phyloP scores from a whole-genome alignment of 2,888 invertebrate genomes.

The Drosophila hamatofila region DNA sequence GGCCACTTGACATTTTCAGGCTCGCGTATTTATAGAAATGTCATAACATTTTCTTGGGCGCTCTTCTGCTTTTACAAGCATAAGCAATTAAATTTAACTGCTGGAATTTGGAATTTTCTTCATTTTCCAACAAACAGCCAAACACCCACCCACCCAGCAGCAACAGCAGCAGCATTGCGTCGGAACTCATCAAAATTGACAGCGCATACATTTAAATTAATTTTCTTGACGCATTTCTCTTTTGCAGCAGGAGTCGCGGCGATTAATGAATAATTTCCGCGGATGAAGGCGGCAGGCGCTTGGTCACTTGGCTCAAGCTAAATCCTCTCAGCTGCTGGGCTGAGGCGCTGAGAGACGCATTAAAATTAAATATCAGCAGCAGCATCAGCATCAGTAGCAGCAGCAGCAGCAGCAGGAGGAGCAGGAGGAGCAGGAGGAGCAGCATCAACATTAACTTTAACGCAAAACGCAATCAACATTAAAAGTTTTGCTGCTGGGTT shows the following conservation, averaged over 20 bases:
- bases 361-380: constrained; percentile 67
- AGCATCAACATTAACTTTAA: constrained; percentile 59
- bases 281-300: not conserved
- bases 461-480: constrained; percentile 79
- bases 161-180: constrained; percentile 2
- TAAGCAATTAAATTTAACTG: constrained; percentile 72
- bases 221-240: constrained; percentile 59
- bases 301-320: constrained; percentile 2
- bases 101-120: constrained; percentile 57
- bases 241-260: constrained; percentile 41
- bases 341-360: constrained; percentile 52
- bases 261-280: constrained; percentile 72
- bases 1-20: constrained; percentile 52
- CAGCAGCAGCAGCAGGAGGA: constrained; percentile 22
- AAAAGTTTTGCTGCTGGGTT: constrained; percentile 67
- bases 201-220: constrained; percentile 71
- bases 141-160: not conserved
- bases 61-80: constrained; percentile 52
- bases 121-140: constrained; percentile 1
- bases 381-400: constrained; percentile 16
- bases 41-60: constrained; percentile 64
- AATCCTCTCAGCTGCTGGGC: constrained; percentile 11
- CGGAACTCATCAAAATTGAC: constrained; percentile 64
- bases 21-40: constrained; percentile 67
- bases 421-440: constrained; percentile 39